Conservation (phyloP, 2,888 invertebrate species). For the Tinea semifulvella region DNA sequence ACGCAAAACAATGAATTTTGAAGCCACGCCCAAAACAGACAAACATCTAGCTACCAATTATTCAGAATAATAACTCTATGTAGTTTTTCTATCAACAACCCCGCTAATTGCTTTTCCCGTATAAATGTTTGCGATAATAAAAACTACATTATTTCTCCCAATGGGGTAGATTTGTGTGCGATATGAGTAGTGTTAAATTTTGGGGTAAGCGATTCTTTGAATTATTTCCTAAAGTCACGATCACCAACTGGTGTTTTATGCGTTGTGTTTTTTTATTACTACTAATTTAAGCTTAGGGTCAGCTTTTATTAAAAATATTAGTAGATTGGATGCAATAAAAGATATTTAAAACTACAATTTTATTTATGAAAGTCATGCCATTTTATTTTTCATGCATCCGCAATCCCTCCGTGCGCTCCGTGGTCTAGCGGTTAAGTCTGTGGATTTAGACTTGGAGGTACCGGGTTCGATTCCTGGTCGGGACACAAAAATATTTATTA, state of each 20-base stretch:
- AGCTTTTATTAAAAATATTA: too few species aligned
- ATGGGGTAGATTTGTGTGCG: conserved; percentile 8
- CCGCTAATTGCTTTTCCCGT: conserved; percentile 28
- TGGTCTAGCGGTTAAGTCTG: too few species aligned
- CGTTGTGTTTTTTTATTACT: background rate
- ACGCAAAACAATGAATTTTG: conserved; percentile 2
- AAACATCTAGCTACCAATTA: conserved; percentile 26
- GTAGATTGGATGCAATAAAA: too few species aligned
- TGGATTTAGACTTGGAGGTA: too few species aligned
- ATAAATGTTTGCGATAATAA: conserved; percentile 9
- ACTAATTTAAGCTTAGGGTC: background rate
- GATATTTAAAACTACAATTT: too few species aligned
- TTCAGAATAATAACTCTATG: conserved; percentile 35
- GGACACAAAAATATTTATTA: too few species aligned
- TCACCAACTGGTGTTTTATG: conserved; percentile 1
- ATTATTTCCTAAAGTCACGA: conserved; percentile 6
- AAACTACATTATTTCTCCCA: background rate
- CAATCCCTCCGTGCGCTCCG: too few species aligned
- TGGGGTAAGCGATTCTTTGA: conserved; percentile 10
- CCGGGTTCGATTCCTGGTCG: too few species aligned
- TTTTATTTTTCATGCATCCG: too few species aligned
- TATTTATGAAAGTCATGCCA: too few species aligned
- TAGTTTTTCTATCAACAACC: conserved; percentile 26
- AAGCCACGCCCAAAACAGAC: conserved; percentile 3
- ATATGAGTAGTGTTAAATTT: conserved; percentile 11